These are phyloP conservation scores for Calyptommatus sinebrachiatus DNA, from an alignment of 2,113 vertebrate species.

Conservation along the genomic window DNA sequence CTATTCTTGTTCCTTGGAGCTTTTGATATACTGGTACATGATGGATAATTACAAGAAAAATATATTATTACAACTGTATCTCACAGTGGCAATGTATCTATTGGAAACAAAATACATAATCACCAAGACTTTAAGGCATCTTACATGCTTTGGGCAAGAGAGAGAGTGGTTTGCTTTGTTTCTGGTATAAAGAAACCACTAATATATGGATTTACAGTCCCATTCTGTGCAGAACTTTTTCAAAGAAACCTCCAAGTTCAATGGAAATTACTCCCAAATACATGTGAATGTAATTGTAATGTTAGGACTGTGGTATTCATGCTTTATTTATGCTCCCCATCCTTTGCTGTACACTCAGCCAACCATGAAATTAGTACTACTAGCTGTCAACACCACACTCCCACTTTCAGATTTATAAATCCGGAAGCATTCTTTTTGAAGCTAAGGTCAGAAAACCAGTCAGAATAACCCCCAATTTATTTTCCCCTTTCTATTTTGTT, in stretches of 20 bases:
- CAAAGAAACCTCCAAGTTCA: not conserved
- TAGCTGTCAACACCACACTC: slow-evolving; percentile 6
- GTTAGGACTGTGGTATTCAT: not conserved
- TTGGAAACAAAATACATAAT: too few relatives aligned
- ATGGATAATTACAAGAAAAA: too few relatives aligned
- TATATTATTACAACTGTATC: too few relatives aligned
- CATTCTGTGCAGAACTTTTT: not conserved
- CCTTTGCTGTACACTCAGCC: not conserved
- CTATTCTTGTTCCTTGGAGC: too few relatives aligned
- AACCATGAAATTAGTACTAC: slow-evolving; percentile 3
- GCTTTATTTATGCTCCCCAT: not conserved
- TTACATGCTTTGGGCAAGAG: too few relatives aligned
- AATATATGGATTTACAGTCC: not conserved
- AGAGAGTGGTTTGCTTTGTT: too few relatives aligned
- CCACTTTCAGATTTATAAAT: slow-evolving; percentile 4
- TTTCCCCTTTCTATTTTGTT: not conserved
- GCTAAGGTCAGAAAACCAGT: slow-evolving; percentile 26
- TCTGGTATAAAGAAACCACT: too few relatives aligned
- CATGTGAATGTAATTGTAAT: not conserved
- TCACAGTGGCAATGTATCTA: too few relatives aligned
- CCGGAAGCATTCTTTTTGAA: slow-evolving; percentile 8
- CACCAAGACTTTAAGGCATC: too few relatives aligned
- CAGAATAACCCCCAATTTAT: not conserved
- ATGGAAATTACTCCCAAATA: not conserved
- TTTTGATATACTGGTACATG: too few relatives aligned